A percentile compares a stretch with the other conserved stretches of the same genome.
Evolutionary conservation across 1,140 invertebrate genomes (phyloP).

Genomic region (Pseudomyrmex dendroicus): DNA sequence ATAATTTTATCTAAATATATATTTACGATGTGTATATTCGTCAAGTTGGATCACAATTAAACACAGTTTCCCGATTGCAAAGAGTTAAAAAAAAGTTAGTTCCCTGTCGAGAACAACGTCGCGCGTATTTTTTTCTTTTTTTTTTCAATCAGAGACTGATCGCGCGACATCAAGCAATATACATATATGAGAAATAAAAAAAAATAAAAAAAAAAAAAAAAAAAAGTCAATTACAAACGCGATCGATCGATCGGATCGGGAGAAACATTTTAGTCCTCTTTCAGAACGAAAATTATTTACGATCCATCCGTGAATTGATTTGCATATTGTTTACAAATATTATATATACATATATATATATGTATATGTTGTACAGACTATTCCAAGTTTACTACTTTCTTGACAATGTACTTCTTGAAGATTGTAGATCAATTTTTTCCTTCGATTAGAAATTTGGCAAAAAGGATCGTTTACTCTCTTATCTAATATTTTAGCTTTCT

Average conservation of each 20-base stretch:
- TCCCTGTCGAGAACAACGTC: constrained; percentile 31
- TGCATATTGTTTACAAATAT: constrained; percentile 52
- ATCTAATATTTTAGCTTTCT: neutral
- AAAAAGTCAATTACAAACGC: constrained; percentile 47
- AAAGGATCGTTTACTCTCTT: no score
- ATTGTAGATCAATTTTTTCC: neutral
- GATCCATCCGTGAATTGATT: constrained; percentile 38
- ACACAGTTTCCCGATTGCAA: neutral
- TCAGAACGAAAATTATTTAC: constrained; percentile 42
- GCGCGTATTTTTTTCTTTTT: neutral
- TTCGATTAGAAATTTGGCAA: neutral
- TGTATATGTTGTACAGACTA: constrained; percentile 24
- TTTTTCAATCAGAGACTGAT: constrained; percentile 21
- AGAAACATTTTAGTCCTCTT: constrained; percentile 35
- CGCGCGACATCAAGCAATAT: constrained; percentile 47
- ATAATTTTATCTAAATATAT: neutral
- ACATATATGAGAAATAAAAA: constrained; percentile 23
- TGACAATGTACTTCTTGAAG: neutral
- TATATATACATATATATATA: neutral
- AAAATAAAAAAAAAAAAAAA: constrained; percentile 1
- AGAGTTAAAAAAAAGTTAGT: constrained; percentile 15
- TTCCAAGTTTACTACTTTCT: constrained; percentile 18
- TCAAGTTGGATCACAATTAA: neutral
- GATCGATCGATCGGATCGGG: constrained; percentile 25
- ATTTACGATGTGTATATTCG: neutral